Evolutionary conservation across 2,888 invertebrate genomes (phyloP).

Genomic region (Stegophylla sp.): DNA sequence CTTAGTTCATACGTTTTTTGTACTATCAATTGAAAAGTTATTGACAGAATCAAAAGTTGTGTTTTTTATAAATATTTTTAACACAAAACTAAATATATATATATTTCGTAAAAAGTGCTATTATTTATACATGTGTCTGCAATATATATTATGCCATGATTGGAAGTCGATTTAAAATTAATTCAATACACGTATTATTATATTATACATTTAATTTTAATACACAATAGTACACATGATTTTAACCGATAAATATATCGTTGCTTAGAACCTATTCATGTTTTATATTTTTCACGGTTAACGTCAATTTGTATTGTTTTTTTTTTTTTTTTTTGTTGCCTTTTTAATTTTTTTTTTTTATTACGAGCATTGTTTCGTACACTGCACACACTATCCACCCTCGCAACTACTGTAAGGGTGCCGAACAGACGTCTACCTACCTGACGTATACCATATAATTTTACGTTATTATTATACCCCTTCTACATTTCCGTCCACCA

Average conservation of each 20-base stretch:
- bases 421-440: conserved; percentile 15
- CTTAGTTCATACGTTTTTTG: no score
- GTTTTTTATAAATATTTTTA: not conserved
- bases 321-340: conserved; percentile 11
- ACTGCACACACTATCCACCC: conserved; percentile 12
- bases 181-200: not conserved
- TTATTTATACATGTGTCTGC: not conserved
- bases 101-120: not conserved
- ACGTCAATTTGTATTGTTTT: conserved; percentile 29
- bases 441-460: conserved; percentile 30
- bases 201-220: not conserved
- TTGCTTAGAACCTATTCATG: not conserved
- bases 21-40: no score
- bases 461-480: conserved; percentile 36
- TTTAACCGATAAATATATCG: not conserved
- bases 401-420: conserved; percentile 27
- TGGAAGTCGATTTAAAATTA: not conserved
- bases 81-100: not conserved
- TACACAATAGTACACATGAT: not conserved
- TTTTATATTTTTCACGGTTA: conserved; percentile 10
- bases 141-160: not conserved
- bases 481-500: conserved; percentile 26
- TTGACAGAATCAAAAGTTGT: no score
- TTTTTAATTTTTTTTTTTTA: not conserved
- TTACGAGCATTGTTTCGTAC: conserved; percentile 27